Conservation (phyloP, 2,113 vertebrate species). For the Onychostruthus taczanowskii region DNA sequence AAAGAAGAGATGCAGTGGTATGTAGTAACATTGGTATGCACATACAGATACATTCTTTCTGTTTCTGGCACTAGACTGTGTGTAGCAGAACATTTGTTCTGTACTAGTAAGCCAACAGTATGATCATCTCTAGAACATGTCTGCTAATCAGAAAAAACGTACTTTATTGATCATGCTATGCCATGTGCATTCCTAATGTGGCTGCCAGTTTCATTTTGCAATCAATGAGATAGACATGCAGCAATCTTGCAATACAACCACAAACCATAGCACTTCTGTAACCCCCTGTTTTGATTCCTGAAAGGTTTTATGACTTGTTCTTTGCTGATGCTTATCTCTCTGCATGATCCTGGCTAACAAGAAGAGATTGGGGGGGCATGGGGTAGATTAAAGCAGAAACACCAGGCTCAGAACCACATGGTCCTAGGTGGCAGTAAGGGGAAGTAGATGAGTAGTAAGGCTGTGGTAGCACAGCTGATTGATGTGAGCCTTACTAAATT, state of each 20-base stretch:
- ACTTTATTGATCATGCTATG: background rate
- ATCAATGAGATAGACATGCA: background rate
- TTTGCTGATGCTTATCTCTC: background rate
- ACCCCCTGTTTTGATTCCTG: background rate
- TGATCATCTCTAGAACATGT: background rate
- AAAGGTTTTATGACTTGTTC: background rate
- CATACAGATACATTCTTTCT: background rate
- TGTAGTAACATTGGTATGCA: background rate
- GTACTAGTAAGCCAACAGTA: background rate
- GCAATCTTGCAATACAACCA: background rate
- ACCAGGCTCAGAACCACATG: rapidly evolving
- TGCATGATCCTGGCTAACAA: background rate
- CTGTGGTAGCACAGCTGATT: background rate
- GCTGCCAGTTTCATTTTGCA: background rate
- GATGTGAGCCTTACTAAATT: background rate
- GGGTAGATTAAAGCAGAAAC: background rate
- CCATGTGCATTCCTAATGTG: background rate
- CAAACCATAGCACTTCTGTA: background rate
- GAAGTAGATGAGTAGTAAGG: background rate
- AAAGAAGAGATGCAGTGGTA: background rate
- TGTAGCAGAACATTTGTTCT: background rate
- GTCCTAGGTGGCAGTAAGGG: background rate
- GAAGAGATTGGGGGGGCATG: background rate
- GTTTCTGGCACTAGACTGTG: background rate
- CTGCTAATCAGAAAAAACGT: background rate